Evolutionary conservation across 2,888 invertebrate genomes (phyloP).

Genomic region (Andrena minutula): DNA sequence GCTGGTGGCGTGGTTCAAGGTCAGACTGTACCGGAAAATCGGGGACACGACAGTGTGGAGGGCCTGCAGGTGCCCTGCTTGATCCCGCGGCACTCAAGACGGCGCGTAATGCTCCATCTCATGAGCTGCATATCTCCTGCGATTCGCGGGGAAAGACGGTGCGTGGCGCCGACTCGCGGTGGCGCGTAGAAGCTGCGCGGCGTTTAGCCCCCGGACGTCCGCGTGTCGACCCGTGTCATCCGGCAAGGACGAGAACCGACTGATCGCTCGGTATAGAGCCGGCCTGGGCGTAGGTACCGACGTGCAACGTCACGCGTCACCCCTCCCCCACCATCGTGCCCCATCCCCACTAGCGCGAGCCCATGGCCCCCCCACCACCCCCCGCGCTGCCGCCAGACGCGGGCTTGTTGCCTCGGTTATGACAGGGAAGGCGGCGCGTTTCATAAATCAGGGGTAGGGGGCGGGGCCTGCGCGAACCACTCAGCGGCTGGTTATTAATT

Average conservation of each 20-base stretch:
- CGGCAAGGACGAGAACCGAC: conserved; percentile 81
- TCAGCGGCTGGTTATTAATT: conserved; percentile 84
- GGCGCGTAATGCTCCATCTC: conserved; percentile 83
- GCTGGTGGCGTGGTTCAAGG: conserved; percentile 15
- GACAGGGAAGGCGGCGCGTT: conserved; percentile 84
- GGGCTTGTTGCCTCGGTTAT: conserved; percentile 76
- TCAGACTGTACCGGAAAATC: conserved; percentile 60
- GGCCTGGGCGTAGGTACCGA: conserved; percentile 71
- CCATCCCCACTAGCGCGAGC: conserved; percentile 11
- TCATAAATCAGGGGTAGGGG: conserved; percentile 84
- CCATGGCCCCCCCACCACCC: conserved; percentile 24
- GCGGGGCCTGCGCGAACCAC: conserved; percentile 83
- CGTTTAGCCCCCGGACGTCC: conserved; percentile 40
- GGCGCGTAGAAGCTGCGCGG: conserved; percentile 38
- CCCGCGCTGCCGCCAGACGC: conserved; percentile 19
- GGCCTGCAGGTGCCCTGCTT: conserved; percentile 62
- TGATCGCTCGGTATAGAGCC: conserved; percentile 80
- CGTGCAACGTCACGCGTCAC: conserved; percentile 62
- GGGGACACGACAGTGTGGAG: conserved; percentile 39
- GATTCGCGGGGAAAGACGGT: conserved; percentile 8
- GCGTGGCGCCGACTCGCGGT: conserved; percentile 60
- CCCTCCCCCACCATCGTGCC: conserved; percentile 40
- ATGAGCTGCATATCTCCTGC: conserved; percentile 78
- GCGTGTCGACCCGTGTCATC: conserved; percentile 68
- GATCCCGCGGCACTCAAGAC: conserved; percentile 77